phyloP scores from a whole-genome alignment of 2,797 vertebrate species.

The Gallinago solitaria region DNA sequence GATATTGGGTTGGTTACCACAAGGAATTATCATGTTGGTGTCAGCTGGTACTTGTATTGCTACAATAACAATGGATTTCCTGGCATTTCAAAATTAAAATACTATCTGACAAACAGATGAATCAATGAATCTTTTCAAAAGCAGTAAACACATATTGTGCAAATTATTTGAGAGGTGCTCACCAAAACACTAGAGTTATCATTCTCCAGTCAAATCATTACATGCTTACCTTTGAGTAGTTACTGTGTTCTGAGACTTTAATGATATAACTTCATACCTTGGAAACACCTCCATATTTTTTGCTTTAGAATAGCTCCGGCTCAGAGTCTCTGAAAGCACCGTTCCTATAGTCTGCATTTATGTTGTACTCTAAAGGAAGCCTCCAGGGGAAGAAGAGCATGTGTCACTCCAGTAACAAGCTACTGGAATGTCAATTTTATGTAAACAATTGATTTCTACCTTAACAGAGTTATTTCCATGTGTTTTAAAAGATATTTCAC shows the following conservation, averaged over 20 bases:
- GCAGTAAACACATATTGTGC: not conserved
- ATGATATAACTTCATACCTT: not conserved
- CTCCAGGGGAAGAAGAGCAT: not conserved
- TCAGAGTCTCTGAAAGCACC: not conserved
- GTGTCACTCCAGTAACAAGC: not conserved
- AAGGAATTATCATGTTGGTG: not conserved
- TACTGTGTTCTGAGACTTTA: not conserved
- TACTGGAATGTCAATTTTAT: not conserved
- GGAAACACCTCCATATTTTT: not conserved
- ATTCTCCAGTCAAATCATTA: constrained; percentile 46
- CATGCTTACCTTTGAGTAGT: not conserved
- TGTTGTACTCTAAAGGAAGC: not conserved
- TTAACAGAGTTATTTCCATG: not conserved
- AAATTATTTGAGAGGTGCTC: not conserved
- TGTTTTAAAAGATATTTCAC: not conserved
- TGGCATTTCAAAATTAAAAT: not conserved
- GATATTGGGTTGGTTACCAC: not conserved
- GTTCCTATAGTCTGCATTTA: not conserved
- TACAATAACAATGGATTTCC: not conserved
- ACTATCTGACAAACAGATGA: not conserved
- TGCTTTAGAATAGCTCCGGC: not conserved
- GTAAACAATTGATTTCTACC: not conserved
- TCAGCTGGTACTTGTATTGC: not conserved
- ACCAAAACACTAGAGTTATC: constrained; percentile 8
- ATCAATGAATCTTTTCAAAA: not conserved